Percentiles rank a stretch among this genome's conserved stretches.
These are phyloP conservation scores for Lasioglossum leucozonium DNA, from an alignment of 2,888 invertebrate species.

Conservation along the genomic window DNA sequence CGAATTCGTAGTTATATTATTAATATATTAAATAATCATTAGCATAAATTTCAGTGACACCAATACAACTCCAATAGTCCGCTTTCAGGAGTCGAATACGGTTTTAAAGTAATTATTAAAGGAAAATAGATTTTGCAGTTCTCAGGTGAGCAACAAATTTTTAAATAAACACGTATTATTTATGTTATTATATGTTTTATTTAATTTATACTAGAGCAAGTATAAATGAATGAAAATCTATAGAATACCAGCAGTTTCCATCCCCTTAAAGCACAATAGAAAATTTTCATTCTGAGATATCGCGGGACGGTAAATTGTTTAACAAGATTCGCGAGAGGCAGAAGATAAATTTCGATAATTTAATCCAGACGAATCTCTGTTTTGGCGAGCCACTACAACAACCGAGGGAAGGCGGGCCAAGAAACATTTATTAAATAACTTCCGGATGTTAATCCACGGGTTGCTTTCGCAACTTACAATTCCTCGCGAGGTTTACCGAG, in stretches of 20 bases:
- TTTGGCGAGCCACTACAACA: not conserved
- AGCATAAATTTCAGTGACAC: too few relatives aligned
- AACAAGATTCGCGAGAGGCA: not conserved
- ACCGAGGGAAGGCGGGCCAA: not conserved
- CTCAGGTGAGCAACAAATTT: not conserved
- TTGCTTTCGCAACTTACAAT: constrained; percentile 7
- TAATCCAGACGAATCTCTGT: not conserved
- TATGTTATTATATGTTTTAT: too few relatives aligned
- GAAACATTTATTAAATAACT: constrained; percentile 15
- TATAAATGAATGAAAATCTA: too few relatives aligned
- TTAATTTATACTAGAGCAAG: too few relatives aligned
- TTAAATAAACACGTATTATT: too few relatives aligned
- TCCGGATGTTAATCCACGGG: constrained; percentile 4
- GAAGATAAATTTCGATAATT: not conserved
- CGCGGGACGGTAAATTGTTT: not conserved
- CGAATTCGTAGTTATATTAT: too few relatives aligned
- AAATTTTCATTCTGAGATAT: not conserved
- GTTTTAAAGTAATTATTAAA: not conserved
- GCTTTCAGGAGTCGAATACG: too few relatives aligned
- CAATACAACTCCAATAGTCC: too few relatives aligned
- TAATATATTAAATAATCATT: too few relatives aligned
- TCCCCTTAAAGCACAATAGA: not conserved
- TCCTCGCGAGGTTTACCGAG: not conserved
- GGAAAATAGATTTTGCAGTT: not conserved
- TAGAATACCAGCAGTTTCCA: too few relatives aligned